Percentiles rank a stretch among this genome's conserved stretches.
Conservation (phyloP, 2,113 vertebrate species). For the Micromys minutus region DNA sequence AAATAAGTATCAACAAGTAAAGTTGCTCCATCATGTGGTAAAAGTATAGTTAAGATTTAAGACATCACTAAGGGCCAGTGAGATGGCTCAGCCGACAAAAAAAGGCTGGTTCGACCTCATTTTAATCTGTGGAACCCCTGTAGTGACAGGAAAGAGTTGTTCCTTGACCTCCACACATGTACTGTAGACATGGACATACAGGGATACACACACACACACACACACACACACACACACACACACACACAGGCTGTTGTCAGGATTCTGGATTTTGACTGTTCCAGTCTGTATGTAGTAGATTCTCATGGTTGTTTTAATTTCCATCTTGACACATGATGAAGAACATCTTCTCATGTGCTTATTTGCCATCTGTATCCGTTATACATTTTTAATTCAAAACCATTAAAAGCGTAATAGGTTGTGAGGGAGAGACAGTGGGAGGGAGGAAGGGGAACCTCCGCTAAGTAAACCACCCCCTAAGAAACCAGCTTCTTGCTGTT, state of each 20-base stretch:
- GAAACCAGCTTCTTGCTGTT: background rate
- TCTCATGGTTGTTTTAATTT: background rate
- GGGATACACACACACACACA: background rate
- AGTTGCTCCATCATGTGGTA: background rate
- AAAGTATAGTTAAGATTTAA: background rate
- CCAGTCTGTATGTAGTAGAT: background rate
- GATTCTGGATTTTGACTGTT: background rate
- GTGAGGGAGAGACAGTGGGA: background rate
- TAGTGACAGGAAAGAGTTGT: background rate
- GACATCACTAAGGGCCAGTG: background rate
- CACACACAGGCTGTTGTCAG: background rate
- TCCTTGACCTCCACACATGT: background rate
- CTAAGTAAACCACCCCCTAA: background rate
- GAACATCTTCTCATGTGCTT: background rate
- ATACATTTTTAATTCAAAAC: conserved; percentile 44
- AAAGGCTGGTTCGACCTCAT: background rate
- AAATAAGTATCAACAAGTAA: background rate
- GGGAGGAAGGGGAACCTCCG: background rate
- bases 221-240: background rate
- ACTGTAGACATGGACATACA: background rate
- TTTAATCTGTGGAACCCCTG: background rate
- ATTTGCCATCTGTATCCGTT: conserved; percentile 6
- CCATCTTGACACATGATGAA: background rate
- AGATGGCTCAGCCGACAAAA: too few relatives aligned
- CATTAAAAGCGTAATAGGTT: background rate